Evolutionary conservation across 2,888 invertebrate genomes (phyloP), one percentile per base, ranked within the genome.

Genomic region (Latrodectus hesperus): DNA sequence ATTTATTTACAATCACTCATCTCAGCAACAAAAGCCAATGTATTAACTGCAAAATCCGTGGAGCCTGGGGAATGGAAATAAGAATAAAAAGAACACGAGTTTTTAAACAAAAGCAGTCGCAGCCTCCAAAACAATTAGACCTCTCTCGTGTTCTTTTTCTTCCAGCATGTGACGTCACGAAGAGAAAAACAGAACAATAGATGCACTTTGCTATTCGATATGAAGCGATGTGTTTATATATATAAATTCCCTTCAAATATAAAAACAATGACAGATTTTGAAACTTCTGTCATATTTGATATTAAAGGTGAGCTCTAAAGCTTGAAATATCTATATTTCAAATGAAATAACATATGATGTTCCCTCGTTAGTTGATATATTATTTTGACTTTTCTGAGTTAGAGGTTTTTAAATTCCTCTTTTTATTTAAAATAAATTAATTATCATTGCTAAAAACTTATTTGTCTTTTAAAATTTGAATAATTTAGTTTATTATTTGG

Each of bases 261-360:
- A 17, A 49, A 70, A 83, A 83, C 76, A 83, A 83, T 83, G 71
- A 60, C n/a, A 22, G 64, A 51, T 83, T 83, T 83, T 81, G 73
- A 81, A 81, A 81, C 64, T 60, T 60, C 83, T 77, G 83, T 71
- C 74, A 76, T 64, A 49, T 52, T 83, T 83, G 76, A 83, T 83
- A 65, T 55, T 70, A 49, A 51, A 70, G 60, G 76, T 82, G 12
- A 60, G 60, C 60, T n/a, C 12, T 60, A 60, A 60, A 60, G 12
- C 12, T 60, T 60, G 60, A 60, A 16, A 60, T 60, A 60, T 12
- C 12, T 60, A 38, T 38, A 38, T 1, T 38, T 38, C 38, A 6
- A 6, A 38, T 38, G 38, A 38, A 38, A 38, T 38, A 38, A 1
- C 0, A 38, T 38, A 38, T 1, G 2, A 38, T 38, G 38, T 38